Conservation (phyloP, 1,140 invertebrate species). For the Drosophila tristis region DNA sequence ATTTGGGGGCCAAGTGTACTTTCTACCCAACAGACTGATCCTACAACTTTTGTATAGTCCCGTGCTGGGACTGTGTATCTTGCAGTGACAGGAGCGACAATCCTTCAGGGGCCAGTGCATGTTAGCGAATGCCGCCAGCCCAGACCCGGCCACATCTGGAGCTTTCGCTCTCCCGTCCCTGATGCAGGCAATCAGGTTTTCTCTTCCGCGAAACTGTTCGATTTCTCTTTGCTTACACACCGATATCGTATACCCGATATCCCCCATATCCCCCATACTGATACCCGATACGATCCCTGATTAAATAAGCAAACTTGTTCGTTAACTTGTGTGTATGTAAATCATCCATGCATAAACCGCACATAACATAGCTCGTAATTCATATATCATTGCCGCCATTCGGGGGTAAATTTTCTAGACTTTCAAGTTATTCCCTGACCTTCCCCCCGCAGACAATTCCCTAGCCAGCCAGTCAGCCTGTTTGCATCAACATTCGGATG, state of each 20-base stretch:
- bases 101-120: slow-evolving; percentile 76
- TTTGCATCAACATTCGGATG: background rate
- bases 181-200: slow-evolving; percentile 13
- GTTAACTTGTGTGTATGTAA: slow-evolving; percentile 24
- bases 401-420: slow-evolving; percentile 19
- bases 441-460: slow-evolving; percentile 2
- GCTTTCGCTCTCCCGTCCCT: slow-evolving; percentile 20
- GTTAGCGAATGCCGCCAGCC: slow-evolving; percentile 63
- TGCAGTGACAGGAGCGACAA: slow-evolving; percentile 47
- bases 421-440: background rate
- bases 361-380: slow-evolving; percentile 18
- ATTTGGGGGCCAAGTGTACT: background rate
- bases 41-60: slow-evolving; percentile 58
- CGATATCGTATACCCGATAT: too few species aligned
- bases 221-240: slow-evolving; percentile 22
- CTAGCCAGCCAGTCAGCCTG: too few species aligned
- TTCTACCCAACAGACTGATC: background rate
- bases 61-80: slow-evolving; percentile 21
- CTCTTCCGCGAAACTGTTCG: slow-evolving; percentile 9
- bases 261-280: slow-evolving; percentile 38
- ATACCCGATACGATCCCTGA: too few species aligned
- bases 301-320: too few species aligned
- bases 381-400: slow-evolving; percentile 24
- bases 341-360: slow-evolving; percentile 14
- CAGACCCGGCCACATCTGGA: background rate